Percentiles rank a stretch among this genome's conserved stretches.
Conservation (phyloP, 2,797 vertebrate species). For the Poecile montanus region DNA sequence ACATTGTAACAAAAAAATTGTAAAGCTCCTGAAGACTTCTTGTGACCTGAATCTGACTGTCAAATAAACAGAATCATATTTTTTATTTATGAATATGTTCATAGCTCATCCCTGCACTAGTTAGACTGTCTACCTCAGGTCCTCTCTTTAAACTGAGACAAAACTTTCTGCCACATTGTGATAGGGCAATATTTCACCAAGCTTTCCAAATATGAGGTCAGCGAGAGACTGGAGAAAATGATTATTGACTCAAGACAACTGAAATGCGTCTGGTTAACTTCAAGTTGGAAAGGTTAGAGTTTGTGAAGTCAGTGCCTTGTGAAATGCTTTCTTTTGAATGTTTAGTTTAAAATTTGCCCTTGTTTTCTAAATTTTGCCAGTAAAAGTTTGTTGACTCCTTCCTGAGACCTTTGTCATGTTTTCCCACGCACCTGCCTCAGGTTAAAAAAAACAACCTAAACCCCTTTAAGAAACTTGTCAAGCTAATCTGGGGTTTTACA, state of each 20-base stretch:
- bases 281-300: neutral
- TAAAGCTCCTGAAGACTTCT: neutral
- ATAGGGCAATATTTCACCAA: neutral
- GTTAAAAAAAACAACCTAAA: neutral
- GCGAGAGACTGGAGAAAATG: neutral
- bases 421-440: neutral
- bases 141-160: neutral
- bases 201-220: neutral
- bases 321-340: neutral
- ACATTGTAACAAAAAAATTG: neutral
- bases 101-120: neutral
- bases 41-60: neutral
- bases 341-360: neutral
- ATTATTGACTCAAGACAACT: neutral
- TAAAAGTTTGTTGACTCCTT: neutral
- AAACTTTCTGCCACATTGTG: neutral
- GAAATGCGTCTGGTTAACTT: neutral
- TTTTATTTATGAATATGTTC: neutral
- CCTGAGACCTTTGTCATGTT: neutral
- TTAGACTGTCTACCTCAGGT: neutral
- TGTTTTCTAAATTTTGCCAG: neutral
- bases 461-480: neutral
- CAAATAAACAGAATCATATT: neutral
- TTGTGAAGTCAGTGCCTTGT: neutral
- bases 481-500: neutral